A percentile compares a stretch with the other conserved stretches of the same genome.
These are phyloP conservation scores for Araneus ventricosus DNA, from an alignment of 1,140 invertebrate species.

Conservation along the genomic window DNA sequence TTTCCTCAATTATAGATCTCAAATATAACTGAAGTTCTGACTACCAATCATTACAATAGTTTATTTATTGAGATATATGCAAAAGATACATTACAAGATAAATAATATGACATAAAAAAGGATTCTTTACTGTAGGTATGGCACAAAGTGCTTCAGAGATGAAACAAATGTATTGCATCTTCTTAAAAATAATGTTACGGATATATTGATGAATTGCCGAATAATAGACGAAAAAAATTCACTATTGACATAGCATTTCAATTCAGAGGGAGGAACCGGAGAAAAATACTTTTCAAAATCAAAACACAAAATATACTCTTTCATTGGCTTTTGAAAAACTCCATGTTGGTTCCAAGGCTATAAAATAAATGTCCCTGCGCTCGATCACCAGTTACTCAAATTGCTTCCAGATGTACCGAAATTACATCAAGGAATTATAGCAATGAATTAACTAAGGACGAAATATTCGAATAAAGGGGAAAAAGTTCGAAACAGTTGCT, in stretches of 20 bases:
- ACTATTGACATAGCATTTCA: slow-evolving; percentile 8
- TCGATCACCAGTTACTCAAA: slow-evolving; percentile 11
- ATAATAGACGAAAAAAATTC: no score
- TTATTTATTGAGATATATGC: no score
- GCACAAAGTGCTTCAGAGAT: no score
- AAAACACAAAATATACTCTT: neutral
- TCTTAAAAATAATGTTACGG: no score
- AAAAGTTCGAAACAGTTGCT: neutral
- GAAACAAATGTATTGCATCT: no score
- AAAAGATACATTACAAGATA: no score
- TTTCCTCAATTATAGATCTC: no score
- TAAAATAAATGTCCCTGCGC: slow-evolving; percentile 10
- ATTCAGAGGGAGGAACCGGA: neutral
- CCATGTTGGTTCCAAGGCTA: neutral
- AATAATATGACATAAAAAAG: no score
- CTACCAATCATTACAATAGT: no score
- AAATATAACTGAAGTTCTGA: no score
- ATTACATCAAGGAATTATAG: neutral
- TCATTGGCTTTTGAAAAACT: neutral
- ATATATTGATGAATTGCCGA: no score
- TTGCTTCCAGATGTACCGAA: slow-evolving; percentile 19
- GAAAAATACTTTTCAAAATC: neutral
- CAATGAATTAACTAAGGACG: slow-evolving; percentile 3
- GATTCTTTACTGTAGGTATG: no score
- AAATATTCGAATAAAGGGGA: neutral